Evolutionary conservation across 2,113 vertebrate genomes (phyloP), one percentile per base, ranked within the genome.

Genomic region (Australoheros scitulus): DNA sequence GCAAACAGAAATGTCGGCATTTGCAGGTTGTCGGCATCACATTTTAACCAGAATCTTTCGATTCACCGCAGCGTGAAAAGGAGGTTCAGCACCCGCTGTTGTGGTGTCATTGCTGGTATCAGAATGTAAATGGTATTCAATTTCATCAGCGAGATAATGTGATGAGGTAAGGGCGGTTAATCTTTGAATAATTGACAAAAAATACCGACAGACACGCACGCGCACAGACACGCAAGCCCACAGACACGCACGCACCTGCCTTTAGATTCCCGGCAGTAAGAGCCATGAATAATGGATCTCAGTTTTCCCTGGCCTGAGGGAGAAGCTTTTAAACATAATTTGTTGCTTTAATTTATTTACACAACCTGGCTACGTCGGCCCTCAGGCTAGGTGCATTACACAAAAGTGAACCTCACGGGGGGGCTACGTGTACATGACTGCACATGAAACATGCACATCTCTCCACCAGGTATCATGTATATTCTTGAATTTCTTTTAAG

Each of bases 281-380:
- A 82, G 14, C 74, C 72, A 94, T 93, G 93, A 94, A 94, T 94
- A 93, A 94, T 94, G 90, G 81, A 93, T 92, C 80, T 76, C 77
- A 76, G 89, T 84, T 92, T 92, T 87, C 64, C 56, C 81, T 91
- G 80, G 92, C 92, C 87, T 83, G 78, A 88, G 93, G 94, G 91
- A 92, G 76, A 94, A 77, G 89, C 93, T 94, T 94, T 94, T 94
- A 93, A 91, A 90, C 90, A 88, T 93, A 94, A 94, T 94, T 94
- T 94, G 94, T 94, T 94, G 88, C 93, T 91, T 94, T 94, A 92
- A 93, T 94, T 93, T 94, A 94, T 93, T 94, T 93, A 93, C 93
- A 88, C 88, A 94, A 93, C 90, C 92, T 92, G 90, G 92, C 82
- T 90, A 93, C 88, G 84, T 63, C 61, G 58, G 83, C 88, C 91